Evolutionary conservation across 2,113 vertebrate species (phyloP).

Genomic region (Poeciliopsis turrubarensis): DNA sequence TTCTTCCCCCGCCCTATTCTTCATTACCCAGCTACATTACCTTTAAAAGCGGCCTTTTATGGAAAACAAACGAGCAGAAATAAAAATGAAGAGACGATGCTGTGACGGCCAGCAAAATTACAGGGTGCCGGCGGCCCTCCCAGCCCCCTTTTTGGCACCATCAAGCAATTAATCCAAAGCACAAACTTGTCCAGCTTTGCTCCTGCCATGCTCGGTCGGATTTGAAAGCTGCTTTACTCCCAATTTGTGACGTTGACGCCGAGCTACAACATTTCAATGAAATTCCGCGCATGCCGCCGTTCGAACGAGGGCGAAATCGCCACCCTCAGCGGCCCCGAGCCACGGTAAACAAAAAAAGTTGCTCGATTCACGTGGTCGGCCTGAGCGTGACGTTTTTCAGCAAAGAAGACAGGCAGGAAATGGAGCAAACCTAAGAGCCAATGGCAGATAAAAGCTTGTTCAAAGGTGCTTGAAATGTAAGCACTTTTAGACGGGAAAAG

Average conservation of each 20-base stretch:
- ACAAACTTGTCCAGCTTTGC: neutral
- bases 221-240: conserved; percentile 23
- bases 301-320: neutral
- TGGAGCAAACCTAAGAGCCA: conserved; percentile 15
- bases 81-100: neutral
- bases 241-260: conserved; percentile 3
- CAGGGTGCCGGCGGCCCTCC: neutral
- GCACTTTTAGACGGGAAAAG: conserved; percentile 6
- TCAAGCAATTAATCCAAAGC: neutral
- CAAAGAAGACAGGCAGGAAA: conserved; percentile 1
- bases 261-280: conserved; percentile 18
- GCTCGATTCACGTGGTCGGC: conserved; percentile 27
- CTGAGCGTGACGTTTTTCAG: conserved; percentile 14
- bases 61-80: neutral
- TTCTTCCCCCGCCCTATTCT: neutral
- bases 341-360: neutral
- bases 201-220: conserved; percentile 4
- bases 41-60: neutral
- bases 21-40: neutral
- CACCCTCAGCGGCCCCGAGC: conserved; percentile 7
- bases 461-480: conserved; percentile 31
- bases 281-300: conserved; percentile 20
- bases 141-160: neutral
- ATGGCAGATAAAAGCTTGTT: conserved; percentile 32
- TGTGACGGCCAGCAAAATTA: neutral